These are phyloP conservation scores for Silvanus unidentatus DNA, from an alignment of 2,888 invertebrate species.

Conservation along the genomic window DNA sequence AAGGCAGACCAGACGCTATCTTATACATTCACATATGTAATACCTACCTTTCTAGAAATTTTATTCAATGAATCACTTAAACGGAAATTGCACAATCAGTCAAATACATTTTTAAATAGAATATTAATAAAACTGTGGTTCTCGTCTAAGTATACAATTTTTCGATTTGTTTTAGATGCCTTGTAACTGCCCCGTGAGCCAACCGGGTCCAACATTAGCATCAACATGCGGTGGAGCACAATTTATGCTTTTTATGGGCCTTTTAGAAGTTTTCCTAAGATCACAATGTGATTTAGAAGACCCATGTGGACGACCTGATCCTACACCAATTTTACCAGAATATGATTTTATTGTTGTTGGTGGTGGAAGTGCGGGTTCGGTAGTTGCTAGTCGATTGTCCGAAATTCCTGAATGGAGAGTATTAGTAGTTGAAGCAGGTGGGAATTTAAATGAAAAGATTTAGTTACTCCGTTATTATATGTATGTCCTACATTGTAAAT, in stretches of 20 bases:
- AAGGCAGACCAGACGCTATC: no score
- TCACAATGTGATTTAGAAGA: conserved; percentile 85
- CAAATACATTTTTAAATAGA: no score
- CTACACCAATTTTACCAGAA: conserved; percentile 52
- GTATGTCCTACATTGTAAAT: not conserved
- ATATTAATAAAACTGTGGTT: no score
- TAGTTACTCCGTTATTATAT: no score
- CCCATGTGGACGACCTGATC: conserved; percentile 70
- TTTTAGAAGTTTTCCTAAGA: conserved; percentile 76
- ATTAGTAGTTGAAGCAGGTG: conserved; percentile 67
- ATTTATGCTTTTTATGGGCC: conserved; percentile 86
- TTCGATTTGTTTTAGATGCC: no score
- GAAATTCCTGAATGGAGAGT: conserved; percentile 70
- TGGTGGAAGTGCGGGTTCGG: conserved; percentile 66
- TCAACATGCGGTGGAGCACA: conserved; percentile 78
- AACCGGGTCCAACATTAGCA: conserved; percentile 77
- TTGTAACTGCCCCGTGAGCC: conserved; percentile 77
- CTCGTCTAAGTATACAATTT: no score
- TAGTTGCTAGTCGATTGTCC: conserved; percentile 64
- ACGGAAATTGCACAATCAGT: no score
- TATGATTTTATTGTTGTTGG: conserved; percentile 75
- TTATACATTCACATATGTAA: no score
- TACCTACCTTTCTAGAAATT: no score
- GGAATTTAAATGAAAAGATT: conserved; percentile 5
- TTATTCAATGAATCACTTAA: no score